Conservation (phyloP, 2,113 vertebrate species). For the Condylura cristata region DNA sequence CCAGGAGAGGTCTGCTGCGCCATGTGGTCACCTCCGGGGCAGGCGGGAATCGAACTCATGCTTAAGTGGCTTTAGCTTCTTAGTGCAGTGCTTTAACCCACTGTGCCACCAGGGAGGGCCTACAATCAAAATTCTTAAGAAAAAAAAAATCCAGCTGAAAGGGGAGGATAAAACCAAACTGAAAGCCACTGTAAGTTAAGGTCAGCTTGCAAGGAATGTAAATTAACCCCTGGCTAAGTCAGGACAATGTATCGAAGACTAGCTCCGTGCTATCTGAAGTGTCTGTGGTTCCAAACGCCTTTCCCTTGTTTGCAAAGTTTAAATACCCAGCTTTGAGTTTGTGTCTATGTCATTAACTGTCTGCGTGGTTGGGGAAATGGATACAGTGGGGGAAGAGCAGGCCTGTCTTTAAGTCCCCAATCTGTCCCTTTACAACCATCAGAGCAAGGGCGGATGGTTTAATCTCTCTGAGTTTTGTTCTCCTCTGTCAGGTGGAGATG, state of each 20-base stretch:
- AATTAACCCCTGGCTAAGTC: neutral
- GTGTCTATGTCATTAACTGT: neutral
- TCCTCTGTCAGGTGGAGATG: neutral
- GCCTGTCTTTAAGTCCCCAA: neutral
- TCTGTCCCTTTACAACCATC: neutral
- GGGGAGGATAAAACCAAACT: neutral
- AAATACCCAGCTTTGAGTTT: neutral
- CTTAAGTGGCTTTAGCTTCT: too few relatives aligned
- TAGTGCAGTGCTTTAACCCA: too few relatives aligned
- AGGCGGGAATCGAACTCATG: too few relatives aligned
- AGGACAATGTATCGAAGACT: accelerated
- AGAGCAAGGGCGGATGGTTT: neutral
- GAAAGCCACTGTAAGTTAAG: too few relatives aligned
- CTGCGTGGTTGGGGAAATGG: neutral
- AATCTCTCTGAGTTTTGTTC: neutral
- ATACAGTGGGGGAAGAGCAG: neutral
- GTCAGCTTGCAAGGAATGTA: neutral
- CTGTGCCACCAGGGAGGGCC: too few relatives aligned
- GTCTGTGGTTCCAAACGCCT: neutral
- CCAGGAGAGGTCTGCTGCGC: too few relatives aligned
- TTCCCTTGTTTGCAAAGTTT: neutral
- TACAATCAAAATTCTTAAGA: neutral
- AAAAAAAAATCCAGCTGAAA: neutral
- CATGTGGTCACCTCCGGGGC: too few relatives aligned
- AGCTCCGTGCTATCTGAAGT: neutral